These are phyloP conservation scores for Pipa parva DNA, from an alignment of 2,113 vertebrate species.

Conservation along the genomic window DNA sequence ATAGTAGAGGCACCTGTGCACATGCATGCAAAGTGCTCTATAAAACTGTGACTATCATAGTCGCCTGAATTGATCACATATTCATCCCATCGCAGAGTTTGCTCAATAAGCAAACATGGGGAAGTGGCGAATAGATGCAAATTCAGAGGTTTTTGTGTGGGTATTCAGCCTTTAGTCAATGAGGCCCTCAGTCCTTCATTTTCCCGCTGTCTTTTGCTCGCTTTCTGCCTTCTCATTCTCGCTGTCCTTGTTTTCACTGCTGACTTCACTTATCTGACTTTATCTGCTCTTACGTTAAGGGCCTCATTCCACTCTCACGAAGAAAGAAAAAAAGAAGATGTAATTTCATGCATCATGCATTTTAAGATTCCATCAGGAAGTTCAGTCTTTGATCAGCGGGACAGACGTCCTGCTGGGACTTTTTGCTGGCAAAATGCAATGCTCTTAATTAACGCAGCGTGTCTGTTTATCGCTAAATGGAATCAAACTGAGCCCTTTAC, in stretches of 20 bases:
- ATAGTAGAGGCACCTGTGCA: no score
- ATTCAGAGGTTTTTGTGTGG: no score
- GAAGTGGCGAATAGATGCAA: background rate
- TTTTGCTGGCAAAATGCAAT: constrained; percentile 68
- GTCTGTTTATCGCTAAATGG: constrained; percentile 57
- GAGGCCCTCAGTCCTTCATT: no score
- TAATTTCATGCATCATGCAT: constrained; percentile 75
- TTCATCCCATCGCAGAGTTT: no score
- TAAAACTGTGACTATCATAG: no score
- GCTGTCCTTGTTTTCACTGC: constrained; percentile 5
- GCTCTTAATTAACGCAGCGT: constrained; percentile 73
- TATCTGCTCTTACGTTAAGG: constrained; percentile 32
- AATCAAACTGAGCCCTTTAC: constrained; percentile 54
- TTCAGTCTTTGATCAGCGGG: constrained; percentile 61
- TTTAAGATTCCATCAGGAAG: constrained; percentile 72
- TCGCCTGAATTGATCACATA: no score
- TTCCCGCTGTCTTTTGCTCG: background rate
- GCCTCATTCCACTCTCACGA: constrained; percentile 49
- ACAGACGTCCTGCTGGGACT: constrained; percentile 64
- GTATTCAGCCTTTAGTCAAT: no score
- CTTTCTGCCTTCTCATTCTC: constrained; percentile 36
- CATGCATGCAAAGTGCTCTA: no score
- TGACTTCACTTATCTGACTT: constrained; percentile 10
- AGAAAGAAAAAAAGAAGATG: constrained; percentile 52
- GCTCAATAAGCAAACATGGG: no score